Percentiles rank a stretch among this genome's conserved stretches.
These are phyloP conservation scores for Mionectes olivaceus DNA, from an alignment of 2,797 vertebrate species.

Conservation along the genomic window DNA sequence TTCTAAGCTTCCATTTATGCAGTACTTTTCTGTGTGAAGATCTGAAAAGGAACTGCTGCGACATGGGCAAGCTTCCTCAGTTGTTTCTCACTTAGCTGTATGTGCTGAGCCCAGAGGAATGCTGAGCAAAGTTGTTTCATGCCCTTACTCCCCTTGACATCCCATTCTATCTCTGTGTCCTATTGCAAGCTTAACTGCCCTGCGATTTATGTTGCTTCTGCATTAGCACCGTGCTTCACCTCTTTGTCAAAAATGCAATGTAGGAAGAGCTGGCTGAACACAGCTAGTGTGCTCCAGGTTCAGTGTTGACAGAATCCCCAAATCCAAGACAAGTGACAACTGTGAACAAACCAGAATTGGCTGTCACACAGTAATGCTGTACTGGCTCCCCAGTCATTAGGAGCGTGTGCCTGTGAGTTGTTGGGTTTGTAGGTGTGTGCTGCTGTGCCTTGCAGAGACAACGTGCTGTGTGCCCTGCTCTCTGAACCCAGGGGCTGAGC, in stretches of 20 bases:
- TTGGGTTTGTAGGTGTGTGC: not conserved
- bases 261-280: not conserved
- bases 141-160: not conserved
- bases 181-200: not conserved
- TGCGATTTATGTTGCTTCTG: not conserved
- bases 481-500: rapidly evolving
- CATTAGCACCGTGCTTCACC: rapidly evolving
- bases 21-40: not conserved
- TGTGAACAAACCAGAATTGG: not conserved
- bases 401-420: not conserved
- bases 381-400: not conserved
- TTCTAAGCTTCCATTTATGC: not conserved
- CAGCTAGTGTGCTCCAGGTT: rapidly evolving
- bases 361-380: not conserved
- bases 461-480: not conserved
- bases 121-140: not conserved
- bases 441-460: not conserved
- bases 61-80: not conserved
- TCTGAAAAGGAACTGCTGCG: not conserved
- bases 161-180: not conserved
- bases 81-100: not conserved
- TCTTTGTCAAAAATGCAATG: not conserved
- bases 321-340: not conserved
- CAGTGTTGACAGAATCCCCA: not conserved
- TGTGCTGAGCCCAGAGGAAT: not conserved